These are phyloP conservation scores for Norana najaformis DNA, from an alignment of 2,888 invertebrate species.

Conservation along the genomic window DNA sequence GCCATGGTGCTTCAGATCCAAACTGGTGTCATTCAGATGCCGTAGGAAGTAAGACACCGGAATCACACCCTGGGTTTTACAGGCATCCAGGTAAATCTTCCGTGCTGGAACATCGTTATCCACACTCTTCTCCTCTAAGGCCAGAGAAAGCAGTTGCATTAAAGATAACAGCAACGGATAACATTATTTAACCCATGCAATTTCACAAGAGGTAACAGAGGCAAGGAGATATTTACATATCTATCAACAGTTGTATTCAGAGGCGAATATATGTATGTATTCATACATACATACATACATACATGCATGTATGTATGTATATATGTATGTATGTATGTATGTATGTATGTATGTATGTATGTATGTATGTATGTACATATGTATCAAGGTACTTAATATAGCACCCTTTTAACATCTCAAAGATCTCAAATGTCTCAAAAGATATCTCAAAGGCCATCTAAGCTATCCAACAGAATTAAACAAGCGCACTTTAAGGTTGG, in stretches of 20 bases:
- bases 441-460: too few relatives aligned
- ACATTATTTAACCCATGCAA: neutral
- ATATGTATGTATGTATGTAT: too few relatives aligned
- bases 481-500: too few relatives aligned
- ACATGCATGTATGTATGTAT: too few relatives aligned
- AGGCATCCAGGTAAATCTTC: conserved; percentile 58
- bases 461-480: too few relatives aligned
- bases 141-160: neutral
- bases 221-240: too few relatives aligned
- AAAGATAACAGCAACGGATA: neutral
- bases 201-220: too few relatives aligned
- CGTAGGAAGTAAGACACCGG: conserved; percentile 61
- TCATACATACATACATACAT: too few relatives aligned
- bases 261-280: too few relatives aligned
- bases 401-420: too few relatives aligned
- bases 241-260: too few relatives aligned
- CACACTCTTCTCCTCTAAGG: neutral
- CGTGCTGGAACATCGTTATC: conserved; percentile 54
- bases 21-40: conserved; percentile 56
- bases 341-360: neutral
- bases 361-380: neutral
- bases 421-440: too few relatives aligned
- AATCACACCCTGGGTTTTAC: conserved; percentile 55
- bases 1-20: conserved; percentile 60
- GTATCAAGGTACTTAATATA: neutral